Base-by-base conservation (phyloP, 2,797 vertebrate genomes). In the Phylloscopus collybita region DNA sequence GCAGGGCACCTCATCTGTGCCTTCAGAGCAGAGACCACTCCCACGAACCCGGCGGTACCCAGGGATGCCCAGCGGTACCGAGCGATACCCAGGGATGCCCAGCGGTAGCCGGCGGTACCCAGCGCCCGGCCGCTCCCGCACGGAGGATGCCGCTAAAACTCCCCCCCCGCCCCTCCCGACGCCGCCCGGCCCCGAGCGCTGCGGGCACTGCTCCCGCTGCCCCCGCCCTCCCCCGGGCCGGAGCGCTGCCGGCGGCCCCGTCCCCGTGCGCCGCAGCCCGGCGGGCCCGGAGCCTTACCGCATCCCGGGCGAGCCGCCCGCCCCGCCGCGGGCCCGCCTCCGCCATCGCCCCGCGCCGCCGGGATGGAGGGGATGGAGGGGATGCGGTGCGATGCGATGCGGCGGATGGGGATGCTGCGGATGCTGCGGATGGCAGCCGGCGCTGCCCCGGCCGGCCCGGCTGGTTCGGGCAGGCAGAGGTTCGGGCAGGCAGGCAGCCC, bases 271-370 rank as follows among this genome's bases (percentile, higher is more conserved):
- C 88, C 30, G 93, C 86, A 79, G 87, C 80, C 25, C 56, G 72
- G 32, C 59, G 84, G 80, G 88, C 78, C 80, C 80, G 56, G 70
- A 53, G 62, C 69, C 72, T 85, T 91, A 91, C 88, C 81, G 88
- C 74, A 91, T 34, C n/a, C 53, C 98, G 98, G 88, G 97, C 98
- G 83, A 98, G 98, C 97, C 97, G 98, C 95, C 97, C 93, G 95
- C 66, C 66, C 49, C 49, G 65, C 65, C 65, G 47, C 65, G 65
- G 65, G 47, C 66, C 34, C 66, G 66, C 97, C 97, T 99, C 98
- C 53, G 98, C 97, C 98, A 98, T 98, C 84, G 95, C 93, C 74
- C 80, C 60, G 89, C 54, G 60, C 64, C 57, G 34, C 66, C 25
- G n/a, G 32, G 53, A 40, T 40, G 38, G 38, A 42, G 21, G n/a